Conservation (phyloP, 2,113 vertebrate genomes). For the Neolamprologus devosi region DNA sequence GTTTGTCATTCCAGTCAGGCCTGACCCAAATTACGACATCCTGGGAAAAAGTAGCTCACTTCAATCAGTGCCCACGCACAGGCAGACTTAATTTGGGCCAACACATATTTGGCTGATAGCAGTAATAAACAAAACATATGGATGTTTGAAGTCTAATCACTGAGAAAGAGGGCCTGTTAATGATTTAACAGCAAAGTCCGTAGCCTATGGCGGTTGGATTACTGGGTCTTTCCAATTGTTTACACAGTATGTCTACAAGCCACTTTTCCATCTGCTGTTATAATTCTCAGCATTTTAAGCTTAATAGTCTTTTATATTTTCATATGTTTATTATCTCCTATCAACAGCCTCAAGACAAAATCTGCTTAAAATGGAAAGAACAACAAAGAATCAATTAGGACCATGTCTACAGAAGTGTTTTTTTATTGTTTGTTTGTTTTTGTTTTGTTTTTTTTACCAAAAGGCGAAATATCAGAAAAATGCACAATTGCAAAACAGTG, state of each 20-base stretch:
- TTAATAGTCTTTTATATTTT: slow-evolving; percentile 44
- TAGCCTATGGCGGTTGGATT: slow-evolving; percentile 38
- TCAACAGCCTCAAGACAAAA: slow-evolving; percentile 39
- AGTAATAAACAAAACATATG: slow-evolving; percentile 46
- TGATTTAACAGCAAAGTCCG: slow-evolving; percentile 35
- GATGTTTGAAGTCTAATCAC: slow-evolving; percentile 61
- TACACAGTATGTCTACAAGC: slow-evolving; percentile 36
- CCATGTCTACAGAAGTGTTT: neutral
- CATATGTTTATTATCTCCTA: slow-evolving; percentile 44
- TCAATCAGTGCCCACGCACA: slow-evolving; percentile 12
- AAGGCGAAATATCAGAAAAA: neutral
- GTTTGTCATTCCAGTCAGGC: slow-evolving; percentile 74
- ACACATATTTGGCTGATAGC: slow-evolving; percentile 33
- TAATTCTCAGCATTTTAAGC: slow-evolving; percentile 33
- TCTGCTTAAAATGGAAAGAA: slow-evolving; percentile 29
- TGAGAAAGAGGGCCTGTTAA: slow-evolving; percentile 19
- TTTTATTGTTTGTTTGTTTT: accelerated
- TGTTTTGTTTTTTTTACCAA: neutral
- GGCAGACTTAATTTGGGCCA: slow-evolving; percentile 10
- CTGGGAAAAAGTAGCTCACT: slow-evolving; percentile 48
- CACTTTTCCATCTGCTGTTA: slow-evolving; percentile 7
- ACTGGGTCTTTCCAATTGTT: slow-evolving; percentile 35
- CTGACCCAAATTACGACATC: slow-evolving; percentile 69
- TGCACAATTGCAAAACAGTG: slow-evolving; percentile 4
- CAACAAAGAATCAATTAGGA: slow-evolving; percentile 41